These are phyloP conservation scores for Trichomycterus rosablanca DNA, from an alignment of 2,113 vertebrate species.

Conservation along the genomic window DNA sequence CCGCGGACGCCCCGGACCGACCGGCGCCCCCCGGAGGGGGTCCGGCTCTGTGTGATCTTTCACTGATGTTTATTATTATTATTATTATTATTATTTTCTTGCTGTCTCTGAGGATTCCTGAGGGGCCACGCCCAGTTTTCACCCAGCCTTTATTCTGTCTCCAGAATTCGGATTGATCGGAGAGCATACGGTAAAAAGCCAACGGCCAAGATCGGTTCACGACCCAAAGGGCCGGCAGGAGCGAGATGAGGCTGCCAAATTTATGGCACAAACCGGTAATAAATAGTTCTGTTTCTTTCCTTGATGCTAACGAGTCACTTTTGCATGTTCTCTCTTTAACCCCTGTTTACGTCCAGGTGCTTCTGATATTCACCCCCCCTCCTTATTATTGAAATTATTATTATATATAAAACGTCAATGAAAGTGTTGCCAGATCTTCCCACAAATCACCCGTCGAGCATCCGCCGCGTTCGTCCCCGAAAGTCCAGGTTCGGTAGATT, in stretches of 20 bases:
- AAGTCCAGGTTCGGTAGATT: no score
- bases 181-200: conserved; percentile 99
- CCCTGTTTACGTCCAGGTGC: conserved; percentile 88
- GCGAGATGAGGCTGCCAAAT: conserved; percentile 99
- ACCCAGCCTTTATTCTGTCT: conserved; percentile 99
- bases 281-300: conserved; percentile 91
- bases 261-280: conserved; percentile 99
- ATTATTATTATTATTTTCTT: conserved; percentile 53
- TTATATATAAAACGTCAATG: conserved; percentile 56
- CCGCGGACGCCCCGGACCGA: conserved; percentile 73
- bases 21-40: no score
- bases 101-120: conserved; percentile 65
- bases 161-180: conserved; percentile 99
- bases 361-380: conserved; percentile 65
- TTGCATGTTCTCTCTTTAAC: conserved; percentile 97
- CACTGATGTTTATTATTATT: conserved; percentile 68
- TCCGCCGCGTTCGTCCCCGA: no score
- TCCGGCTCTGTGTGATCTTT: no score
- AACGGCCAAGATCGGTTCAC: conserved; percentile 99
- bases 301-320: conserved; percentile 89
- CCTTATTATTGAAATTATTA: conserved; percentile 61
- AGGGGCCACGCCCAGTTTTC: conserved; percentile 84
- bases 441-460: no score
- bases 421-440: conserved; percentile 73
- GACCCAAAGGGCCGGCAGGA: conserved; percentile 99